Percentiles rank a stretch among this genome's conserved stretches.
phyloP scores from a whole-genome alignment of 2,888 invertebrate species.

The Cantharis nigra region DNA sequence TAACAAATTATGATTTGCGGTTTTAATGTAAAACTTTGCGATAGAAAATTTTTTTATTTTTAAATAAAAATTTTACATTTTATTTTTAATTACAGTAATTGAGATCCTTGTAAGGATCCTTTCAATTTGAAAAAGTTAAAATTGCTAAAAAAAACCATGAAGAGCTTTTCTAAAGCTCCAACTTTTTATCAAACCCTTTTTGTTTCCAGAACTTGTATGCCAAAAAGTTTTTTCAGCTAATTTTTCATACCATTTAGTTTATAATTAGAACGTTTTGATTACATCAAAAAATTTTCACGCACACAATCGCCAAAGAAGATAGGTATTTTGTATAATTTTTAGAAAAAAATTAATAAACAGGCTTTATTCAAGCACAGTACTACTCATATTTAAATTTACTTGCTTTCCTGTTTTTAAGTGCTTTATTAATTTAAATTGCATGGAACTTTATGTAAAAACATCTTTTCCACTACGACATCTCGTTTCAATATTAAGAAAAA shows the following conservation, averaged over 20 bases:
- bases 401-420: not conserved
- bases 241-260: not conserved
- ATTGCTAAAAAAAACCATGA: not conserved
- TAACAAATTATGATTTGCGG: not conserved
- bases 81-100: not conserved
- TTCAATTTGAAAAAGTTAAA: not conserved
- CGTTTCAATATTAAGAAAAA: not conserved
- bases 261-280: not conserved
- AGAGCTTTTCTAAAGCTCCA: not conserved
- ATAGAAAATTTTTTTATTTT: not conserved
- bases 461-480: not conserved
- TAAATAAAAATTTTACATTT: not conserved
- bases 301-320: not conserved
- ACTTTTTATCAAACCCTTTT: not conserved
- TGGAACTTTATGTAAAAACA: not conserved
- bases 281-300: not conserved
- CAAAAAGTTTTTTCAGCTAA: not conserved
- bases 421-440: not conserved
- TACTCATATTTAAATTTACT: not conserved
- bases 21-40: not conserved
- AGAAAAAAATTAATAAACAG: not conserved
- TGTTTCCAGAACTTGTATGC: not conserved
- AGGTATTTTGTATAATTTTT: not conserved
- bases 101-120: not conserved
- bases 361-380: not conserved